Evolutionary conservation across 1,140 invertebrate genomes (phyloP), one percentile per base, ranked within the genome.

Genomic region (Drosophila gunungcola): DNA sequence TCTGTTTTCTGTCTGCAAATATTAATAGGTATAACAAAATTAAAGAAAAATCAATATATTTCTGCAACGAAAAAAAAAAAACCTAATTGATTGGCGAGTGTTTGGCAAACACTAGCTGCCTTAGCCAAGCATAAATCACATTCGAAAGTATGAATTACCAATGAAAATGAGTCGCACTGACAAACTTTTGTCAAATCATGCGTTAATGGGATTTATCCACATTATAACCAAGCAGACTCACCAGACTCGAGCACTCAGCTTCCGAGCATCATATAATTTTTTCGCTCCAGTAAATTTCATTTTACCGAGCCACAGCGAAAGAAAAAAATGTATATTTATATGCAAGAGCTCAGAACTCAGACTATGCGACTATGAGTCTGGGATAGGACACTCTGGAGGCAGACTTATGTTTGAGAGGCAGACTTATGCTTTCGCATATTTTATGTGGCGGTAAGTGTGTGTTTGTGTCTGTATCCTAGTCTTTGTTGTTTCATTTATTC

Each of bases 401-500:
- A 21, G 52, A 51, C n/a, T 69, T 42, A 49, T 36, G 45, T 49
- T 46, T 57, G 42, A 58, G 67, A 39, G 12, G 27, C 36, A 41
- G 46, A 54, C 69, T 79, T 86, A 79, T 88, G 83, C 84, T 89
- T 73, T 86, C 84, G 83, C 83, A 89, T 89, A 78, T 83, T 89
- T 89, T 86, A 88, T 79, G 61, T 62, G 73, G 42, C 56, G 64
- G 38, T 67, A 43, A 68, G 34, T 77, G 49, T 61, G 52, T 73
- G 29, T 46, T 7, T 58, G 29, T 60, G 34, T 60, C 21, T 78
- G 42, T 62, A 58, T 78, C 41, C 55, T 36, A 42, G 76, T 68
- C 83, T 83, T 86, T 86, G 83, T 88, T 86, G 84, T 86, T 86
- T 86, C 83, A 75, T 86, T 86, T 86, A 86, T 86, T 86, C 81